Conservation (phyloP, 2,797 vertebrate genomes). For the Characodon lateralis region DNA sequence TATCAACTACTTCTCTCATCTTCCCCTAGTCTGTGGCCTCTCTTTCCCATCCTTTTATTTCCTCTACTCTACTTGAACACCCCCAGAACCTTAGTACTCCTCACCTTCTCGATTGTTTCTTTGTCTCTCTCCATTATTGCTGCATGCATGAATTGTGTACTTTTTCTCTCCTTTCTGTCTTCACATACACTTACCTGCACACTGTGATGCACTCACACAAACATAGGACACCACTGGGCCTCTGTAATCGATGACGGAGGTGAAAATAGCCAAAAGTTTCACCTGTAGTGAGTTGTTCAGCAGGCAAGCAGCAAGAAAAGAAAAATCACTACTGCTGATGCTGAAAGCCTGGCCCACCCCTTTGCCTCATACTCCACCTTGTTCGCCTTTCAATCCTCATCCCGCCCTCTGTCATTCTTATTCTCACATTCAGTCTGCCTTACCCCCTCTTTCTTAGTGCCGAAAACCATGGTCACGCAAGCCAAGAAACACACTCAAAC, state of each 20-base stretch:
- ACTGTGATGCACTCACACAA: neutral
- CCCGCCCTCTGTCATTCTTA: constrained; percentile 4
- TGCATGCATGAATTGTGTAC: neutral
- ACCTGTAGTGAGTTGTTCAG: constrained; percentile 29
- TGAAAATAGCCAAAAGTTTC: constrained; percentile 32
- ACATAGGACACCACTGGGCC: constrained; percentile 2
- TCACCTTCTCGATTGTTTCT: neutral
- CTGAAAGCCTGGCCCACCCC: constrained; percentile 29
- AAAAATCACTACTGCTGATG: constrained; percentile 33
- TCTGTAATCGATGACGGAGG: constrained; percentile 11
- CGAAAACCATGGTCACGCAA: constrained; percentile 15
- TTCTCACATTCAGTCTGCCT: constrained; percentile 23
- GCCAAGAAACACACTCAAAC: constrained; percentile 15
- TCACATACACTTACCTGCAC: neutral
- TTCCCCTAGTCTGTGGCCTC: constrained; percentile 28
- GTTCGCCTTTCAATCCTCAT: constrained; percentile 28
- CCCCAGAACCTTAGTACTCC: neutral
- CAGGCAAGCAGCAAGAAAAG: constrained; percentile 25
- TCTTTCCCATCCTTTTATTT: constrained; percentile 21
- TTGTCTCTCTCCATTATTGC: neutral
- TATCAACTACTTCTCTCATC: constrained; percentile 39
- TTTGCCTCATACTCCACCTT: constrained; percentile 2
- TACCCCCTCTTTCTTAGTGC: constrained; percentile 9
- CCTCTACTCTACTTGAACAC: neutral
- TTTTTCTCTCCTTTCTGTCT: constrained; percentile 8